Conservation (phyloP, 2,113 vertebrate species). For the Polypterus senegalus region DNA sequence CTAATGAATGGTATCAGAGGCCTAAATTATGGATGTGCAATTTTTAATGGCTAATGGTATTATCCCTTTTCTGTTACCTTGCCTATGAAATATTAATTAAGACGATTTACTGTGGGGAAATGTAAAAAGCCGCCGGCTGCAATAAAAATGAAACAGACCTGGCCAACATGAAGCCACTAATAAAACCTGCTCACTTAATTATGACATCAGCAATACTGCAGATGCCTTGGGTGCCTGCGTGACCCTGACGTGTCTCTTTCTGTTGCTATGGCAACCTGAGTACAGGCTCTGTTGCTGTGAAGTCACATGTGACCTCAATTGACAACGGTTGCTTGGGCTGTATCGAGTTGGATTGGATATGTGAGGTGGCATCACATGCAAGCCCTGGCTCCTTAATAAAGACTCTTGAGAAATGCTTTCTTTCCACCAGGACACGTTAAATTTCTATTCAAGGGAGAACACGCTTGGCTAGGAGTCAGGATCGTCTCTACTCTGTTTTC, state of each 20-base stretch:
- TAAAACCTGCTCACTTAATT: slow-evolving; percentile 45
- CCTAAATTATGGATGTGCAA: background rate
- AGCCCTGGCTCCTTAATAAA: no score
- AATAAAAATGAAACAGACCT: slow-evolving; percentile 25
- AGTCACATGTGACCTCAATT: slow-evolving; percentile 38
- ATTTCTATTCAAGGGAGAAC: no score
- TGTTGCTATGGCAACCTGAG: slow-evolving; percentile 75
- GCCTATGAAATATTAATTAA: slow-evolving; percentile 24
- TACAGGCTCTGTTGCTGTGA: slow-evolving; percentile 49
- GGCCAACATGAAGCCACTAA: slow-evolving; percentile 28
- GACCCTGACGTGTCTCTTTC: slow-evolving; percentile 60
- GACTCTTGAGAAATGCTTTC: no score
- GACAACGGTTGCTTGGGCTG: no score
- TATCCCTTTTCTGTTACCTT: background rate
- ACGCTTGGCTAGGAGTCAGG: no score
- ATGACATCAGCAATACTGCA: slow-evolving; percentile 33
- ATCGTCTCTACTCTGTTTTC: no score
- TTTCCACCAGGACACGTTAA: no score
- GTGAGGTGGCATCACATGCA: no score
- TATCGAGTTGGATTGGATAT: no score
- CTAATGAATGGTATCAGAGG: background rate
- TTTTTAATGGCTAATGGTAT: background rate
- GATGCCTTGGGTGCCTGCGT: slow-evolving; percentile 44
- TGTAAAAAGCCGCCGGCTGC: slow-evolving; percentile 32
- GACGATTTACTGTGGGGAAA: slow-evolving; percentile 26